Evolutionary conservation across 1,140 invertebrate genomes (phyloP).

Genomic region (Prorops nasuta): DNA sequence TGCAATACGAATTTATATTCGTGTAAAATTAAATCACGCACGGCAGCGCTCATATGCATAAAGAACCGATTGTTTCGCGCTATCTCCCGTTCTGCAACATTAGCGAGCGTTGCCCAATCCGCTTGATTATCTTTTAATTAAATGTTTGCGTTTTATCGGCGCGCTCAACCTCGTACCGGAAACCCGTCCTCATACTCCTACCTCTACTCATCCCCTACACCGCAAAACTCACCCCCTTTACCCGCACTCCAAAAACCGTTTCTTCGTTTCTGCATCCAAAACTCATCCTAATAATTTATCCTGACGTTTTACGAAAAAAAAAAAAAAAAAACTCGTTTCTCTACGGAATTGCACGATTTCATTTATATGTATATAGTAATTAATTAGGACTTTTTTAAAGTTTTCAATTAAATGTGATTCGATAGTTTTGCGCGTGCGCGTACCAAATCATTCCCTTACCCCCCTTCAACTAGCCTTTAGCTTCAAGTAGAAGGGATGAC

Average conservation of each 20-base stretch:
- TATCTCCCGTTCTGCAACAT: conserved; percentile 46
- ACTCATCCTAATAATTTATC: too few species aligned
- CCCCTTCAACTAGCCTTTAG: too few species aligned
- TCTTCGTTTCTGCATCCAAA: too few species aligned
- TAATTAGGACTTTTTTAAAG: too few species aligned
- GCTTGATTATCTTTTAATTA: conserved; percentile 53
- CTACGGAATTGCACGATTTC: neutral
- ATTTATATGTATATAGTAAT: too few species aligned
- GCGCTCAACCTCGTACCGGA: conserved; percentile 4
- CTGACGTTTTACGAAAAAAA: too few species aligned
- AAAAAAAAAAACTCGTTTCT: too few species aligned
- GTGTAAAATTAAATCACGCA: conserved; percentile 48
- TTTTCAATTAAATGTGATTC: too few species aligned
- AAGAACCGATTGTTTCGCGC: conserved; percentile 40
- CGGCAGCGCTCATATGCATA: conserved; percentile 43
- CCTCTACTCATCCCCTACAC: conserved; percentile 20
- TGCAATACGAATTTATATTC: conserved; percentile 46
- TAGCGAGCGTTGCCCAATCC: conserved; percentile 36
- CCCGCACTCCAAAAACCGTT: neutral
- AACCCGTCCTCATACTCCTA: too few species aligned
- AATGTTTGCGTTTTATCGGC: conserved; percentile 49
- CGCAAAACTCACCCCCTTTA: conserved; percentile 10
- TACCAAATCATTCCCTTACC: too few species aligned
- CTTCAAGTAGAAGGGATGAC: too few species aligned
- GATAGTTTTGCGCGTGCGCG: too few species aligned